Evolutionary conservation across 2,797 vertebrate species (phyloP), one percentile per base, ranked within the genome.

Genomic region (Chloroceryle amazona): DNA sequence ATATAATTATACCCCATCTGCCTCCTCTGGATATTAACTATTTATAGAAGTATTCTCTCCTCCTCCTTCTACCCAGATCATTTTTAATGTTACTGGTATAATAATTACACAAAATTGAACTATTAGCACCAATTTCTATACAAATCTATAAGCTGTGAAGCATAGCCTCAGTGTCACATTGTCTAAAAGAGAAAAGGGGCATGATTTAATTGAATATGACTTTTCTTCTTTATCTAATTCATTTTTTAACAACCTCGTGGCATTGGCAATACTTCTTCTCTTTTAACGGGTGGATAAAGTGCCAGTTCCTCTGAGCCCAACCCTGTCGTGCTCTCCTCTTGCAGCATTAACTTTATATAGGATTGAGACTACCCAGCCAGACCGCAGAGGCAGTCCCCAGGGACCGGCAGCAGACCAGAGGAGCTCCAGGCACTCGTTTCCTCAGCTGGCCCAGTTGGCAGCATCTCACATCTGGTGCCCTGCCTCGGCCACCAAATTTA

Each of bases 71-170:
- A 78, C 39, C 8, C 61, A 95, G 75, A 94, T 95, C 75, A 90
- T 91, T 82, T 89, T 82, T n/a, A 73, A 68, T 17, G 16, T 54
- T 80, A 87, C 41, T 63, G 74, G 93, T 75, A 74, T 0, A 3
- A 81, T 90, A 94, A 97, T 93, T 92, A 73, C 78, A 96, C 33
- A 90, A 94, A 95, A 95, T 95, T 92, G 86, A 90, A 91, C 94
- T 87, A 89, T 90, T 95, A 91, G 81, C 89, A 88, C 68, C 63
- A 33, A 86, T 95, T 92, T 75, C 83, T 89, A 84, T 33, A 91
- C 72, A 92, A 83, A 95, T 78, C 75, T 86, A 86, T 82, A 79
- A 91, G 94, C 65, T 75, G 66, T 67, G 90, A 93, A 86, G 83
- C 94, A 86, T 6, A 70, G 63, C 67, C 41, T 74, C 49, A 13